phyloP scores from a whole-genome alignment of 2,797 vertebrate species.

The Hybognathus amarus region DNA sequence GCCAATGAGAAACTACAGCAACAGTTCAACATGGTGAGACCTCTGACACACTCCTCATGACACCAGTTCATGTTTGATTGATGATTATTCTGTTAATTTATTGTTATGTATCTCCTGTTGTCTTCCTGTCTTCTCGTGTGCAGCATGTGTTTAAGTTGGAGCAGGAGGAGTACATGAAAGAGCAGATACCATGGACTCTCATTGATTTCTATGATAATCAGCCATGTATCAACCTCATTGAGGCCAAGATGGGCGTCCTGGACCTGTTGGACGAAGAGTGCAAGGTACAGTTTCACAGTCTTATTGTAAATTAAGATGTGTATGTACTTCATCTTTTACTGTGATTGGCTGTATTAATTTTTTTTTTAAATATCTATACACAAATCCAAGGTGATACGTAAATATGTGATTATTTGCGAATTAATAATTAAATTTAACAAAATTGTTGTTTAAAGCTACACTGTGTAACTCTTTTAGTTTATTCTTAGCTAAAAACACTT shows the following conservation, averaged over 20 bases:
- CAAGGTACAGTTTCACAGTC: slow-evolving; percentile 75
- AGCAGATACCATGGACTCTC: slow-evolving; percentile 98
- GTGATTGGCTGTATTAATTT: background rate
- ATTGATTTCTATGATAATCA: slow-evolving; percentile 99
- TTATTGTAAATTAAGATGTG: background rate
- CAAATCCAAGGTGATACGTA: background rate
- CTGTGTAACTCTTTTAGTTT: no score
- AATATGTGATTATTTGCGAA: background rate
- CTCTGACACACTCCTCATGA: background rate
- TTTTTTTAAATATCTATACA: no score
- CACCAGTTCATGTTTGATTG: background rate
- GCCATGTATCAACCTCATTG: slow-evolving; percentile 99
- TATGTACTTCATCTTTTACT: background rate
- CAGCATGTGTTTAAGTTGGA: slow-evolving; percentile 99
- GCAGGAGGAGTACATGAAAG: slow-evolving; percentile 98
- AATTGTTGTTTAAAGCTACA: background rate
- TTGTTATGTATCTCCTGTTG: background rate
- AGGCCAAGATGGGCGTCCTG: slow-evolving; percentile 95
- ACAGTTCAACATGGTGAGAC: slow-evolving; percentile 98
- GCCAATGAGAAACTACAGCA: slow-evolving; percentile 99
- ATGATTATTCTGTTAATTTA: background rate
- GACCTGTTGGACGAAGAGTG: slow-evolving; percentile 98
- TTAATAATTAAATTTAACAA: background rate
- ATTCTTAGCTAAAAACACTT: no score
- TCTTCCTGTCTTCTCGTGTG: slow-evolving; percentile 8